These are phyloP conservation scores for Eospalax fontanierii DNA, from an alignment of 2,797 vertebrate species.

Conservation along the genomic window DNA sequence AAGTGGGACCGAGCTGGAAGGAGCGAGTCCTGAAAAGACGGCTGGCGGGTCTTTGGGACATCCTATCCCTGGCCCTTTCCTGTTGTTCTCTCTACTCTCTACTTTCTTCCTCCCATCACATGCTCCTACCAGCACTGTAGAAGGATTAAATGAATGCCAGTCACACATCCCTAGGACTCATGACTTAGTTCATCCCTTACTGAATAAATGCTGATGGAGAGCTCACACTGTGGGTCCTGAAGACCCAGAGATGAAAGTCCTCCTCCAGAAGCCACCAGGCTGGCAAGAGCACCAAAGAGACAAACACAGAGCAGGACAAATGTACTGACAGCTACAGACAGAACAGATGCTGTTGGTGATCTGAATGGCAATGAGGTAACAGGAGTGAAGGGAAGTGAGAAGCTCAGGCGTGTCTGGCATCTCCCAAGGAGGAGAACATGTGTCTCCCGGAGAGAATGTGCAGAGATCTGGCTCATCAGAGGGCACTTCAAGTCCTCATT, in stretches of 20 bases:
- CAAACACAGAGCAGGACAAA: neutral
- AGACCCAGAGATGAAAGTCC: neutral
- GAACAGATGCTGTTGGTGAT: neutral
- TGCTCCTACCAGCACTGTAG: neutral
- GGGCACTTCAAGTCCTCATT: neutral
- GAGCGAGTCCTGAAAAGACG: neutral
- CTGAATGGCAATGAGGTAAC: neutral
- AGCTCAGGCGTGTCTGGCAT: neutral
- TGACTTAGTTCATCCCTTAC: neutral
- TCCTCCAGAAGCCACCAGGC: neutral
- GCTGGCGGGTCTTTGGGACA: too few relatives aligned
- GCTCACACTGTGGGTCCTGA: neutral
- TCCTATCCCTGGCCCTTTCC: neutral
- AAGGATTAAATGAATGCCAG: neutral
- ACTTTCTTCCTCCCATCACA: neutral
- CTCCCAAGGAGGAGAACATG: neutral
- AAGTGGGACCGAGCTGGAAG: neutral
- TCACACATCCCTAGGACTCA: too few relatives aligned
- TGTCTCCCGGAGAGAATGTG: neutral
- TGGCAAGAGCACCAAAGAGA: neutral
- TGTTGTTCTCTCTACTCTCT: neutral
- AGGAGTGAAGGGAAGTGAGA: neutral
- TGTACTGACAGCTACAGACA: neutral
- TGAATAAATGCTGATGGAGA: neutral
- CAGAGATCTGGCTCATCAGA: neutral